Conservation (phyloP, 1,140 invertebrate species). For the Branchinecta lynchi region DNA sequence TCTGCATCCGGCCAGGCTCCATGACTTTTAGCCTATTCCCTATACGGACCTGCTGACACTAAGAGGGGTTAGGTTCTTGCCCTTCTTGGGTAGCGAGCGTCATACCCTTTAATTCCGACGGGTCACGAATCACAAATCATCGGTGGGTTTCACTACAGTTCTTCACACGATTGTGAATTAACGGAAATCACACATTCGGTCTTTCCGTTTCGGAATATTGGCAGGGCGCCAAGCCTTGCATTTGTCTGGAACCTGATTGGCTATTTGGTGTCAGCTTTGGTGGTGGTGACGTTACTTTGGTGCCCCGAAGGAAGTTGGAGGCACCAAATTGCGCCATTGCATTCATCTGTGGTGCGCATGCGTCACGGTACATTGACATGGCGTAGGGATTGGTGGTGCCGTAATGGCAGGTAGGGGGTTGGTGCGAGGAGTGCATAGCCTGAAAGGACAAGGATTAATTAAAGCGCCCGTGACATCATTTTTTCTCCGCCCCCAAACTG, state of each 20-base stretch:
- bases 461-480: too few relatives aligned
- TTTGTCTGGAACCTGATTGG: not conserved
- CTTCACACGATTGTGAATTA: too few relatives aligned
- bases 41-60: too few relatives aligned
- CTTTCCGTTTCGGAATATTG: not conserved
- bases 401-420: not conserved
- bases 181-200: not conserved
- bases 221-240: not conserved
- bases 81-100: too few relatives aligned
- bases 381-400: not conserved
- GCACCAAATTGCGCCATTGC: not conserved
- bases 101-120: too few relatives aligned
- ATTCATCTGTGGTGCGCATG: not conserved
- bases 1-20: too few relatives aligned
- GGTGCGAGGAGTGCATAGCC: conserved; percentile 2
- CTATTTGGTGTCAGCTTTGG: not conserved
- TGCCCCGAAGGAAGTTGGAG: not conserved
- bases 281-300: not conserved
- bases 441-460: not conserved
- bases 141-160: too few relatives aligned
- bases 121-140: too few relatives aligned
- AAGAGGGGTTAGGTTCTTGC: too few relatives aligned
- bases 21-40: too few relatives aligned
- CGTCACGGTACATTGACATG: not conserved
- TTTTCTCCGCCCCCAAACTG: too few relatives aligned